Conservation (phyloP, 2,113 vertebrate genomes). For the Centrocercus urophasianus region DNA sequence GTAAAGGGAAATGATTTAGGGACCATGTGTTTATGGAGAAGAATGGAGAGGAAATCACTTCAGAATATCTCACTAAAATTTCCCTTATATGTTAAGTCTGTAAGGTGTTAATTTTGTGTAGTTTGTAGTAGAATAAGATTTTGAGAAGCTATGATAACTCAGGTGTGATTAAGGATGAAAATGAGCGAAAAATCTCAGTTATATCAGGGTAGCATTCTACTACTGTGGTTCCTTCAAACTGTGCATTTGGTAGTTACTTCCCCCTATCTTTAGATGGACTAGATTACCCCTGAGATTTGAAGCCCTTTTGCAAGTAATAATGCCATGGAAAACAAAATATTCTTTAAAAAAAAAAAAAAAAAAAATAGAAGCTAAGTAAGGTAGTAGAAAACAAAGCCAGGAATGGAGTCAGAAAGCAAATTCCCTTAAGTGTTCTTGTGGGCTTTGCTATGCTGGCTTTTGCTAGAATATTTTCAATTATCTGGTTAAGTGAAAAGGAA, state of each 20-base stretch:
- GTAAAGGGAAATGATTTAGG: neutral
- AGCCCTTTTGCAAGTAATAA: neutral
- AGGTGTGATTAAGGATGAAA: neutral
- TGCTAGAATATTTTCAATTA: neutral
- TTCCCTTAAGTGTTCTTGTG: neutral
- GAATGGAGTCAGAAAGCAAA: neutral
- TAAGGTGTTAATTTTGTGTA: neutral
- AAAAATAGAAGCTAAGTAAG: neutral
- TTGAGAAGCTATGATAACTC: neutral
- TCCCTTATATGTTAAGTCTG: neutral
- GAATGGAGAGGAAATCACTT: neutral
- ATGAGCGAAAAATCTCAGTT: neutral
- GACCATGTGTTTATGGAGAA: neutral
- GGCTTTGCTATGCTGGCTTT: neutral
- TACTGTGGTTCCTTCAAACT: neutral
- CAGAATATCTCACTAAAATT: neutral
- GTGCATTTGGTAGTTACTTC: neutral
- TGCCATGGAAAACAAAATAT: neutral
- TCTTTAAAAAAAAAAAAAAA: neutral
- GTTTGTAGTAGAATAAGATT: neutral
- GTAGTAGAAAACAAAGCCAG: neutral
- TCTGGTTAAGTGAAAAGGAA: neutral
- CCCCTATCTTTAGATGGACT: neutral
- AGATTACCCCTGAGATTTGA: neutral
- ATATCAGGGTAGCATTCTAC: neutral